Percentiles rank a stretch among this genome's conserved stretches.
Evolutionary conservation across 2,797 vertebrate species (phyloP).

Genomic region (Melanotaenia parkinsoni): DNA sequence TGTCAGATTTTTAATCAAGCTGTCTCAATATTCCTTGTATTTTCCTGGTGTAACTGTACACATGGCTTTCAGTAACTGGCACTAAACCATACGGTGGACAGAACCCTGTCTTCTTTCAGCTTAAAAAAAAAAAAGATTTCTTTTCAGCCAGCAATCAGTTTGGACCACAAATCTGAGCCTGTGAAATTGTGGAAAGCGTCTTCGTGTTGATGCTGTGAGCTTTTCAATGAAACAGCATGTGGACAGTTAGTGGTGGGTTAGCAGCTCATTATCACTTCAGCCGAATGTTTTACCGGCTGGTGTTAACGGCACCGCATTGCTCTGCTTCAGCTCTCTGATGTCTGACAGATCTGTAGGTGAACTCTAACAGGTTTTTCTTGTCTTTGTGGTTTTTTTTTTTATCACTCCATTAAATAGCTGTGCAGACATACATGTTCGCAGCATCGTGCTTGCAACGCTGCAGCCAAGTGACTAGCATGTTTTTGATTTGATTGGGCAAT

Average conservation of each 20-base stretch:
- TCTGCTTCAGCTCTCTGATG: constrained; percentile 9
- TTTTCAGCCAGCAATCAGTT: not conserved
- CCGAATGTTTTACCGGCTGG: constrained; percentile 5
- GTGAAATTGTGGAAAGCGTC: not conserved
- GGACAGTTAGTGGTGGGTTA: constrained; percentile 45
- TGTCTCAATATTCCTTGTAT: too few species aligned
- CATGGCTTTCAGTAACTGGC: too few species aligned
- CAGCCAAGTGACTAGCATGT: not conserved
- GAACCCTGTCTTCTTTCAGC: not conserved
- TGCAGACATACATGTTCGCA: not conserved
- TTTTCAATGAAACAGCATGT: constrained; percentile 26
- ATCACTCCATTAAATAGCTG: constrained; percentile 35
- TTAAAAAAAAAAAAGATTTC: not conserved
- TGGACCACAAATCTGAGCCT: constrained; percentile 10
- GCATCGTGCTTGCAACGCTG: not conserved
- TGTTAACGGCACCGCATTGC: constrained; percentile 9
- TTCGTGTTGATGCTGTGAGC: constrained; percentile 14
- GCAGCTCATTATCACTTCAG: constrained; percentile 37
- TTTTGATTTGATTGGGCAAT: not conserved
- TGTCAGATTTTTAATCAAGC: too few species aligned
- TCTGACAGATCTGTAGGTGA: constrained; percentile 48
- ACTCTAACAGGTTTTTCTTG: constrained; percentile 9
- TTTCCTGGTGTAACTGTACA: too few species aligned
- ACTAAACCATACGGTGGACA: too few species aligned
- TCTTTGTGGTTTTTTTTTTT: constrained; percentile 27